Percentiles rank a stretch among this genome's conserved stretches.
These are phyloP conservation scores for Diuraphis noxia DNA, from an alignment of 1,140 invertebrate genomes.

Conservation along the genomic window DNA sequence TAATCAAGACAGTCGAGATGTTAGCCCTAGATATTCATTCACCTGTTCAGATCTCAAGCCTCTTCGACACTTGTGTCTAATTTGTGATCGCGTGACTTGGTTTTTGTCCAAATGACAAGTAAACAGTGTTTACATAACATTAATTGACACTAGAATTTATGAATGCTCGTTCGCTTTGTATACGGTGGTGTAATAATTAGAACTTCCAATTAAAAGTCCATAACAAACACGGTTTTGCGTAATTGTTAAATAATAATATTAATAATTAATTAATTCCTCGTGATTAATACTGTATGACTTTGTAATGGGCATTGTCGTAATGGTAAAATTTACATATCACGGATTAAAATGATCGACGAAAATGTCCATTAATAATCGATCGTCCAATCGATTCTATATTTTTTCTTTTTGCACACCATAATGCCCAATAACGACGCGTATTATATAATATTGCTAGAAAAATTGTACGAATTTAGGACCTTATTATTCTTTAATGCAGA, in stretches of 20 bases:
- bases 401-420: neutral
- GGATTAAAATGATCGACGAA: neutral
- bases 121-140: neutral
- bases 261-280: neutral
- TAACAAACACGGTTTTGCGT: neutral
- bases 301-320: neutral
- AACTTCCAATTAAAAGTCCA: neutral
- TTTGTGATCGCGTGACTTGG: conserved; percentile 30
- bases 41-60: neutral
- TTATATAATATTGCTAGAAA: conserved; percentile 1
- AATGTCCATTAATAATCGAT: neutral
- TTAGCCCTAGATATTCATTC: neutral
- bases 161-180: neutral
- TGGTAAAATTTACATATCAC: neutral
- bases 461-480: conserved; percentile 7
- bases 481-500: neutral
- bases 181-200: neutral
- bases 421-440: neutral
- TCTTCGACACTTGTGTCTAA: neutral
- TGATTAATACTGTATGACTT: neutral
- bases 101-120: neutral
- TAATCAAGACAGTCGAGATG: neutral
- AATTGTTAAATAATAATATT: neutral
- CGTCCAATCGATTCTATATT: neutral
- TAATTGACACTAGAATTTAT: conserved; percentile 11